Evolutionary conservation across 2,888 invertebrate species (phyloP), one percentile per base, ranked within the genome.

Genomic region (Brachyopa scutellaris): DNA sequence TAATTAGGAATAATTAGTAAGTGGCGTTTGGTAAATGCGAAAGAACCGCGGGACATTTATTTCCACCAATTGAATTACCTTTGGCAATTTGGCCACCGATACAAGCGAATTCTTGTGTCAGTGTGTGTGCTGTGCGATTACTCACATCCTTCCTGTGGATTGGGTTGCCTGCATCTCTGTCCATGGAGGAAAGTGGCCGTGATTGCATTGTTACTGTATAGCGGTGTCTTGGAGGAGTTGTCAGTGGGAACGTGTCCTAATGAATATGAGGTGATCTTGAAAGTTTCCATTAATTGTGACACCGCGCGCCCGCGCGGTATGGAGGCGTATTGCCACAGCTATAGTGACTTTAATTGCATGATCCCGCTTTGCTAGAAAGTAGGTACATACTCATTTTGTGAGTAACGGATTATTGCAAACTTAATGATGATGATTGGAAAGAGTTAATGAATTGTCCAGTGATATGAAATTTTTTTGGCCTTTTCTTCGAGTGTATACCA

Each of bases 1-100:
- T 82, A 82, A 82, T 82, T 82, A 77, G 77, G 80, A 82, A 82
- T 82, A 82, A 82, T 82, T 77, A 82, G 80, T 82, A 82, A 82
- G 77, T 82, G 80, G 80, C 80, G 80, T 82, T 82, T 82, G 80
- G 80, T 82, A 82, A 77, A 82, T 82, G 80, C 70, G 70, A 70
- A 64, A 45, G 64, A 77, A 82, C 80, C 64, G 77, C 70, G 77
- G 80, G 77, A 77, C 80, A 82, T 82, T 82, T 77, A 77, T 82
- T 70, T 77, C 51, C 47, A 70, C 62, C 77, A 76, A 82, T 77
- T 82, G 77, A 82, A 82, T 82, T 82, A 82, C 77, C 77, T 82
- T 51, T 59, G 51, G 42, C 59, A 77, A 77, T 82, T 82, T 82
- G 77, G 77, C 64, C 77, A 77, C 77, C 53, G 80, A 76, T 82